Conservation (phyloP, 2,797 vertebrate species). For the Urosaurus nigricauda region DNA sequence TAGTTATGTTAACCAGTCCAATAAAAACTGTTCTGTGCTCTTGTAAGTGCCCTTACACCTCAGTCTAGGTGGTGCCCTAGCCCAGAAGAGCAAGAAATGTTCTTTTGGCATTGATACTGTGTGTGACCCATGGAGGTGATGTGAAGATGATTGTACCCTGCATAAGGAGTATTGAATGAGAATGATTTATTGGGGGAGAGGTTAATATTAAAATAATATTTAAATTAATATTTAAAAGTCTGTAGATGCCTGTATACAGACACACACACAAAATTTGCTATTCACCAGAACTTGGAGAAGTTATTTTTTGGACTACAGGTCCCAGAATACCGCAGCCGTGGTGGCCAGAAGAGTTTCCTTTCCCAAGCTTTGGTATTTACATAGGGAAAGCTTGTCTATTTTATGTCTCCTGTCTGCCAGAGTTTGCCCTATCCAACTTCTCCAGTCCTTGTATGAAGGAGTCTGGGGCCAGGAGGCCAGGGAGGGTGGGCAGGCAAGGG, state of each 20-base stretch:
- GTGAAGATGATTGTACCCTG: background rate
- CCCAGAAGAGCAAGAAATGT: background rate
- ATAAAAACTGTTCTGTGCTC: background rate
- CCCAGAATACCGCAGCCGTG: background rate
- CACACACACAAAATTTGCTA: no score
- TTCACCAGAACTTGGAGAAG: background rate
- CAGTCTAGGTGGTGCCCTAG: no score
- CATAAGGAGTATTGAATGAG: background rate
- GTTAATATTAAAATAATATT: no score
- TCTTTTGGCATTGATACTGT: background rate
- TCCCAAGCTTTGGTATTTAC: background rate
- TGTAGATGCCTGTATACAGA: background rate
- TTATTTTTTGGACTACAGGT: background rate
- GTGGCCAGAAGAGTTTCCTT: background rate
- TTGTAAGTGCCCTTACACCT: background rate
- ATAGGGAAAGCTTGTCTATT: background rate
- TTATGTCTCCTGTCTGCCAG: background rate
- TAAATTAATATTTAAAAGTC: background rate
- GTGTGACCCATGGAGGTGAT: background rate
- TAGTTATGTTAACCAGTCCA: no score
- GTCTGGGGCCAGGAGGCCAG: slow-evolving; percentile 11
- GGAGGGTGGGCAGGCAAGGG: slow-evolving; percentile 30
- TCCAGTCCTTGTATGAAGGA: slow-evolving; percentile 1
- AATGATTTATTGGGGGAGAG: background rate
- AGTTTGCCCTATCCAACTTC: background rate